Conservation (phyloP, 2,113 vertebrate species). For the Macquaria ambigua region DNA sequence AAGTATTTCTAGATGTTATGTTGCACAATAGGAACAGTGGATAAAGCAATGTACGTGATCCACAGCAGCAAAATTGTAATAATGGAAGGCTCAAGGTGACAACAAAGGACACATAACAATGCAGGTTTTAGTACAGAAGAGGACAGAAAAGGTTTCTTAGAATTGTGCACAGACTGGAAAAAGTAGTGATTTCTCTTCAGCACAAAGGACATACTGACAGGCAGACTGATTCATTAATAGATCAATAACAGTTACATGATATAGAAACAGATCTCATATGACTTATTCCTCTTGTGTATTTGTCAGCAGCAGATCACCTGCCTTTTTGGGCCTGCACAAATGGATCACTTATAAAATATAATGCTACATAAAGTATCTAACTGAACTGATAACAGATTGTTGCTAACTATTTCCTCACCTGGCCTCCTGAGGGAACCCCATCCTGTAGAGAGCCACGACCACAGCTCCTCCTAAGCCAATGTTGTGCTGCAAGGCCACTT, state of each 20-base stretch:
- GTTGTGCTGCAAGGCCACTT: constrained; percentile 95
- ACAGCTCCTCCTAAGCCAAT: constrained; percentile 93
- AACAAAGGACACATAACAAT: too few species aligned
- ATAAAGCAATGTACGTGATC: not conserved
- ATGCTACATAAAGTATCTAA: not conserved
- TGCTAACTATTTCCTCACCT: constrained; percentile 77
- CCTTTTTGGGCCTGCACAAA: not conserved
- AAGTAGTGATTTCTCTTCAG: not conserved
- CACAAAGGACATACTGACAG: not conserved
- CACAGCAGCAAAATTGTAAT: not conserved
- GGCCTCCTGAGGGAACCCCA: constrained; percentile 89
- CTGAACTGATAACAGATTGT: not conserved
- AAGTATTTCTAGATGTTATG: not conserved
- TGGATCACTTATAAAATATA: not conserved
- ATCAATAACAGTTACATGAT: not conserved
- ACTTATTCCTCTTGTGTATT: not conserved
- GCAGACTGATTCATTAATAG: not conserved
- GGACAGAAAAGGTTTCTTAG: not conserved
- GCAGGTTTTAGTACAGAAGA: not conserved
- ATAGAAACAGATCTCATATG: not conserved
- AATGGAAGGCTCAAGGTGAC: too few species aligned
- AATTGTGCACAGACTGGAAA: too few species aligned
- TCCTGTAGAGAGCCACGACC: constrained; percentile 90
- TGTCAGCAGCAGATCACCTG: not conserved
- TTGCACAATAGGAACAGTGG: not conserved